phyloP scores from a whole-genome alignment of 2,113 vertebrate species.

The Zosterops borbonicus region DNA sequence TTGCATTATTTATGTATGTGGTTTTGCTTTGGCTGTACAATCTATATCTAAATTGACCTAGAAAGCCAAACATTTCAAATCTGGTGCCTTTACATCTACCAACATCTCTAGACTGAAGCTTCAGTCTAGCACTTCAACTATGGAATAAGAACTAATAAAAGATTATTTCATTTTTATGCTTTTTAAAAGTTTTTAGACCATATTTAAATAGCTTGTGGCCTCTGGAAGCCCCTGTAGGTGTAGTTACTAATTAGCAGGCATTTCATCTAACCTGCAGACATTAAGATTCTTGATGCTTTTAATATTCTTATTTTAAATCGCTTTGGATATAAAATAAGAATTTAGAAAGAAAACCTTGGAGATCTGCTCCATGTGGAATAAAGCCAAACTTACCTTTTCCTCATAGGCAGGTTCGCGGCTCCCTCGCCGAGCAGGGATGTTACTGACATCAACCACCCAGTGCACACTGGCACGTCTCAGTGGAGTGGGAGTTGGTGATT shows the following conservation, averaged over 20 bases:
- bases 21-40: background rate
- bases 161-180: background rate
- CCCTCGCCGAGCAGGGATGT: conserved; percentile 79
- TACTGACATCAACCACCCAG: conserved; percentile 79
- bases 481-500: conserved; percentile 82
- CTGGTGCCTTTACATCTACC: background rate
- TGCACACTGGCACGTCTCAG: conserved; percentile 81
- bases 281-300: conserved; percentile 76
- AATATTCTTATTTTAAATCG: conserved; percentile 77
- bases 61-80: background rate
- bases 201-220: conserved; percentile 15
- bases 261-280: conserved; percentile 77
- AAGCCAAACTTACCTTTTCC: conserved; percentile 84
- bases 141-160: background rate
- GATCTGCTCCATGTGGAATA: conserved; percentile 80
- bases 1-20: background rate
- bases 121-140: background rate
- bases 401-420: conserved; percentile 83
- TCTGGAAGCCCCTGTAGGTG: conserved; percentile 69
- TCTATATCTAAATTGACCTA: background rate
- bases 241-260: conserved; percentile 79
- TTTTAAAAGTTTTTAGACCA: accelerated
- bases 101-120: background rate
- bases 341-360: conserved; percentile 80
- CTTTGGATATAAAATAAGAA: conserved; percentile 77